Evolutionary conservation across 2,888 invertebrate genomes (phyloP).

Genomic region (Tetramorium bicarinatum): DNA sequence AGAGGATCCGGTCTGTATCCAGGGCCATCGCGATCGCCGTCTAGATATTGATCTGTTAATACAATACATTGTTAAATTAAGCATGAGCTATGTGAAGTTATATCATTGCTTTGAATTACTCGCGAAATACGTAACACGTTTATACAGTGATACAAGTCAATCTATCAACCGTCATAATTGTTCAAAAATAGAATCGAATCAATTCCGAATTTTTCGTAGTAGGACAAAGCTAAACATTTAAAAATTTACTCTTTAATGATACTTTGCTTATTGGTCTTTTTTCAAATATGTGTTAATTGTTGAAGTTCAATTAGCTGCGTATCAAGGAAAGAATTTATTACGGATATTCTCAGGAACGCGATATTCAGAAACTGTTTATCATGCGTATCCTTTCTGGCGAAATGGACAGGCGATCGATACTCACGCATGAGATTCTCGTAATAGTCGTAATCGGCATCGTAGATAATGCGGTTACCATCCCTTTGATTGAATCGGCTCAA

Average conservation of each 20-base stretch:
- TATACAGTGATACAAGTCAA: background rate
- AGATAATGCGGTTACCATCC: slow-evolving; percentile 95
- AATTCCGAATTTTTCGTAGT: background rate
- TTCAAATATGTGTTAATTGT: background rate
- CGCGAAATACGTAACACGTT: background rate
- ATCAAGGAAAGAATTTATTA: background rate
- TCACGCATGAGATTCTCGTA: slow-evolving; percentile 97
- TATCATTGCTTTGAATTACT: background rate
- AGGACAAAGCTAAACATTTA: background rate
- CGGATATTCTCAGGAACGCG: background rate
- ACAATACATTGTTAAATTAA: slow-evolving; percentile 36
- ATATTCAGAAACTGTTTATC: background rate
- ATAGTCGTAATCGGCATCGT: slow-evolving; percentile 97
- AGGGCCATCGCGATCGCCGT: slow-evolving; percentile 83
- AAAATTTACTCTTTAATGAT: background rate
- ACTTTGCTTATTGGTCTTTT: no score
- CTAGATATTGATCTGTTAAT: slow-evolving; percentile 84
- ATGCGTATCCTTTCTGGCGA: background rate
- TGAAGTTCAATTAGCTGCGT: background rate
- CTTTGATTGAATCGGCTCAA: slow-evolving; percentile 95
- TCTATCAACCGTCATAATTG: background rate
- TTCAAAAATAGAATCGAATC: background rate
- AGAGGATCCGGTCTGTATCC: slow-evolving; percentile 86
- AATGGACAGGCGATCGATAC: slow-evolving; percentile 79
- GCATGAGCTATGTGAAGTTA: background rate